Base-by-base conservation (phyloP, 1,140 invertebrate species). In the Anoplophora glabripennis region DNA sequence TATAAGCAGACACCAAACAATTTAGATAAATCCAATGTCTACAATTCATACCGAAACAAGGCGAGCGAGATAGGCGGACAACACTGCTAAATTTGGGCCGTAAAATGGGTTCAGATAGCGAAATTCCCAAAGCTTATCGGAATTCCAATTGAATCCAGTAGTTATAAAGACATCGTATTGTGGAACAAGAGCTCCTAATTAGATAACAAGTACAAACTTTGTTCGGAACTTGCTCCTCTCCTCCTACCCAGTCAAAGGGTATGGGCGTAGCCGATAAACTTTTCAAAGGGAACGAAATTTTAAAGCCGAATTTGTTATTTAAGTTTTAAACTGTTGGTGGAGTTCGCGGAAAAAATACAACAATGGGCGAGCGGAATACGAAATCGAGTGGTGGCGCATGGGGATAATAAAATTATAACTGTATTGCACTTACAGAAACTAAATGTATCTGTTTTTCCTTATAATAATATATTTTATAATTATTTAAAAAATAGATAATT, bases 101-200 rank as follows among this genome's bases (percentile, higher is more conserved):
- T 56, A 17, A 56, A 61, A 64, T 57, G 53, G 65, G 60, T 56
- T 33, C 49, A 64, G 61, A 61, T 64, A 65, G 57, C 40, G 65
- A 65, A 67, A 65, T 67, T 64, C 65, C 59, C 53, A 57, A 62
- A 34, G 63, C 65, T 67, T 67, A 67, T 67, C 65, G 65, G 63
- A 62, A 67, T 67, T 67, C 65, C 65, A 67, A 67, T 67, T 67
- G 65, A 67, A 67, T 67, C 63, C 59, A 59, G 62, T 65, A 62
- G 65, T 67, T 65, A 67, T 65, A 65, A 67, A 67, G 65, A 67
- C 65, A 67, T 67, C 63, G 65, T 58, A 62, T 38, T 63, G 62
- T 60, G 54, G 65, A 67, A 67, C 65, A 67, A 64, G 65, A 64
- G 59, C 63, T 65, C 44, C 65, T 67, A 67, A 67, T 67, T 67